Percentiles rank a stretch among this genome's conserved stretches.
Conservation (phyloP, 1,140 invertebrate species). For the Araneus ventricosus region DNA sequence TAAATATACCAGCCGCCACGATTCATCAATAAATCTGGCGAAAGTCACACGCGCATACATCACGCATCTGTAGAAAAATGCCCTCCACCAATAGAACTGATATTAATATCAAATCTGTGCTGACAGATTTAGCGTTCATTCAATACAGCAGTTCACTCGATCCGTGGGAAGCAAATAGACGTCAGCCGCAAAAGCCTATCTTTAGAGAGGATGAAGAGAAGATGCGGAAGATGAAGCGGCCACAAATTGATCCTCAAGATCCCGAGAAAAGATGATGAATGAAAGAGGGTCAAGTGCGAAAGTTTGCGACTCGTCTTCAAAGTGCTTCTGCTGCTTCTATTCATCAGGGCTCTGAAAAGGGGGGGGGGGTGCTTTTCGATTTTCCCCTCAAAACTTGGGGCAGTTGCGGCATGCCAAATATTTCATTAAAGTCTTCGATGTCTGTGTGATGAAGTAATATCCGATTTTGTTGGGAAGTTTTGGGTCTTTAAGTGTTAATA, state of each 20-base stretch:
- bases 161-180: background rate
- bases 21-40: background rate
- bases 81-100: background rate
- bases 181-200: background rate
- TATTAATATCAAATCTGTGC: constrained; percentile 7
- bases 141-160: background rate
- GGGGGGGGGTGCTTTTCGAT: background rate
- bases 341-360: background rate
- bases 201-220: background rate
- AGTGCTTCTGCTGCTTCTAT: constrained; percentile 22
- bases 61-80: background rate
- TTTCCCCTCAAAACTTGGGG: constrained; percentile 16
- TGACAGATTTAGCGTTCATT: constrained; percentile 14
- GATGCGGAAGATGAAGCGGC: background rate
- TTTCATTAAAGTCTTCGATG: constrained; percentile 26
- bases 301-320: constrained; percentile 30
- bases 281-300: constrained; percentile 19
- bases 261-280: constrained; percentile 20
- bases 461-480: constrained; percentile 27
- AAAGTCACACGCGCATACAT: background rate
- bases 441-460: constrained; percentile 23
- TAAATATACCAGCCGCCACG: background rate
- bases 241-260: constrained; percentile 21
- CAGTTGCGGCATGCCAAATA: constrained; percentile 18
- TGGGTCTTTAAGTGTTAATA: constrained; percentile 12